Conservation (phyloP, 2,888 invertebrate genomes). For the Cynaeus angustus region DNA sequence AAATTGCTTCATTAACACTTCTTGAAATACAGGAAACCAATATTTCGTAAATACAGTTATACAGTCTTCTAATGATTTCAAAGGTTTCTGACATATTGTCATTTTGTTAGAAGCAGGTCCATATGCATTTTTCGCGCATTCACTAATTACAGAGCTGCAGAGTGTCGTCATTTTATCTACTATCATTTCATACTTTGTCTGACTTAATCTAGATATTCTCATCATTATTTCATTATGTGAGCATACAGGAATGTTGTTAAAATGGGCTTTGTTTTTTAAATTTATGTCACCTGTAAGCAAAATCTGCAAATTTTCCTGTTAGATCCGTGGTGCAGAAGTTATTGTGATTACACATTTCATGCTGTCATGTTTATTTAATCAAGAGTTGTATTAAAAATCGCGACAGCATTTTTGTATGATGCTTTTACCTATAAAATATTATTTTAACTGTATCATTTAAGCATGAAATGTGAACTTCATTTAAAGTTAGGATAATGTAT, state of each 20-base stretch:
- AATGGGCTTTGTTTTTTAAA: constrained; percentile 74
- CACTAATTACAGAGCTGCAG: constrained; percentile 69
- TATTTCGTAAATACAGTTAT: constrained; percentile 75
- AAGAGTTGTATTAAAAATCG: too few species aligned
- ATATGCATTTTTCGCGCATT: constrained; percentile 76
- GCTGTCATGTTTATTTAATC: too few species aligned
- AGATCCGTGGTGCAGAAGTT: too few species aligned
- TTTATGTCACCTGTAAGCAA: constrained; percentile 77
- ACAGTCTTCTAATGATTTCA: constrained; percentile 75
- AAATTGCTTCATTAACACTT: constrained; percentile 67
- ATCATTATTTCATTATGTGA: constrained; percentile 60
- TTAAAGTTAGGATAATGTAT: too few species aligned
- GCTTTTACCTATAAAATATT: too few species aligned
- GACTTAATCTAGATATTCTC: constrained; percentile 35
- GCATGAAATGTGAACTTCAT: too few species aligned
- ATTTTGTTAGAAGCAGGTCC: constrained; percentile 74
- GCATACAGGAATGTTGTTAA: constrained; percentile 71
- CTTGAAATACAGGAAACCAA: constrained; percentile 77
- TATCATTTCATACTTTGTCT: constrained; percentile 56
- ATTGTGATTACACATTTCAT: too few species aligned
- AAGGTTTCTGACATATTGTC: constrained; percentile 72
- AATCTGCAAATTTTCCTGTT: constrained; percentile 69
- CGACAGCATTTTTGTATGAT: too few species aligned
- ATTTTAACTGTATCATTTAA: too few species aligned
- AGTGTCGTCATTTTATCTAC: constrained; percentile 59